phyloP scores from a whole-genome alignment of 2,797 vertebrate genomes.

The Rhinoraja longicauda region DNA sequence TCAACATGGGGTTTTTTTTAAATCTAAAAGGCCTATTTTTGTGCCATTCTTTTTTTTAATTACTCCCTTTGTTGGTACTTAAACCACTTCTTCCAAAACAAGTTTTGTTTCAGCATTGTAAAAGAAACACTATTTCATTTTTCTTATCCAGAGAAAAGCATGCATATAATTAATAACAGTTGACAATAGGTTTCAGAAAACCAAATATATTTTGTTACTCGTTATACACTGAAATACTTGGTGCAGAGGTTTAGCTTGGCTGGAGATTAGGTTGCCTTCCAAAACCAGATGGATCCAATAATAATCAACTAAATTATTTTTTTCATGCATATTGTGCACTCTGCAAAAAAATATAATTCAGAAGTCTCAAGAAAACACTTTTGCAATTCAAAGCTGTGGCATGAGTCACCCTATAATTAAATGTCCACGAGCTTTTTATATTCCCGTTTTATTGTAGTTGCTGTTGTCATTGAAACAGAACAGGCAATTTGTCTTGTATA shows the following conservation, averaged over 20 bases:
- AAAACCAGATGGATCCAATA: not conserved
- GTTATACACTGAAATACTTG: not conserved
- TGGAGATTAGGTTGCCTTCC: not conserved
- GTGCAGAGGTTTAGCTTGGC: not conserved
- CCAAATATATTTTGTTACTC: not conserved
- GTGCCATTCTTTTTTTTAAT: no score
- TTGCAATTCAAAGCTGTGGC: not conserved
- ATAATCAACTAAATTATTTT: not conserved
- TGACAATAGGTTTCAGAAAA: not conserved
- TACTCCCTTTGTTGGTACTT: no score
- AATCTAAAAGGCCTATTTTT: no score
- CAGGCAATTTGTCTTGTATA: not conserved
- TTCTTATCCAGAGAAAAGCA: not conserved
- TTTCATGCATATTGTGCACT: not conserved
- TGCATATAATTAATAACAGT: not conserved
- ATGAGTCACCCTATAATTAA: conserved; percentile 13
- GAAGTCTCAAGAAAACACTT: not conserved
- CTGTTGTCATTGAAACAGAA: conserved; percentile 1
- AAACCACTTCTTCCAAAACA: not conserved
- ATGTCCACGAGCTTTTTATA: not conserved
- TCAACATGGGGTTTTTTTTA: no score
- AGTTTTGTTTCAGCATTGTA: not conserved
- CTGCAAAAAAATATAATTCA: not conserved
- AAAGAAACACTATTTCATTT: not conserved
- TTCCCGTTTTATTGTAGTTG: not conserved